Evolutionary conservation across 2,888 invertebrate genomes (phyloP).

Genomic region (Alloplasta piceator): DNA sequence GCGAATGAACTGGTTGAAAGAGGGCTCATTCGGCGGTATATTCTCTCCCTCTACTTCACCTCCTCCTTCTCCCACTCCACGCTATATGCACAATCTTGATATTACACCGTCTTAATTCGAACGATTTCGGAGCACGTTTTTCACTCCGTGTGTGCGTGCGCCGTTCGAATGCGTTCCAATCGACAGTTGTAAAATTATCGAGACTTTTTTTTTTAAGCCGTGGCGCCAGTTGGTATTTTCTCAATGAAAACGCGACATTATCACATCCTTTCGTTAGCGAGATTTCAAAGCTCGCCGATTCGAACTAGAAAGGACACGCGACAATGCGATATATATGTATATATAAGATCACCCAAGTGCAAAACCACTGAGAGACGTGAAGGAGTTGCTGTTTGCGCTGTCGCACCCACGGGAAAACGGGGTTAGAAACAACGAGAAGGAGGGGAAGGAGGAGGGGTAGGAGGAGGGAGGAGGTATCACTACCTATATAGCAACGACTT

Average conservation of each 20-base stretch:
- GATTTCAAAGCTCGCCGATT: neutral
- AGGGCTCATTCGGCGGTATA: conserved; percentile 45
- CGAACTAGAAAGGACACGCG: conserved; percentile 7
- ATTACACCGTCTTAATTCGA: conserved; percentile 73
- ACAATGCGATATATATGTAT: conserved; percentile 37
- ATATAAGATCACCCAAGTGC: conserved; percentile 36
- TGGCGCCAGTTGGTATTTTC: conserved; percentile 33
- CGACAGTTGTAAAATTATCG: conserved; percentile 42
- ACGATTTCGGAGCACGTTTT: conserved; percentile 64
- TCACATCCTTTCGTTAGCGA: too few relatives aligned
- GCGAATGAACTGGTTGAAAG: conserved; percentile 59
- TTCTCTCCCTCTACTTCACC: conserved; percentile 53
- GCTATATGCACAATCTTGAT: conserved; percentile 60
- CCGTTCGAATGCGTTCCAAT: conserved; percentile 56
- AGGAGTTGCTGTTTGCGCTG: conserved; percentile 57
- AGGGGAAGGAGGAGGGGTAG: conserved; percentile 69
- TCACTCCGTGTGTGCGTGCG: conserved; percentile 40
- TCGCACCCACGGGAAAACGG: conserved; percentile 34
- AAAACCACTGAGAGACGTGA: conserved; percentile 68
- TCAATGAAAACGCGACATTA: neutral
- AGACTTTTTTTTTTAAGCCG: conserved; percentile 12
- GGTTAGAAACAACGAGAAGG: conserved; percentile 42
- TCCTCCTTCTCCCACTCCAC: conserved; percentile 12
- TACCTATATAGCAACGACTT: conserved; percentile 80
- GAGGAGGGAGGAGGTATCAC: conserved; percentile 49